phyloP scores from a whole-genome alignment of 2,113 vertebrate genomes.

The Coracopsis vasa region DNA sequence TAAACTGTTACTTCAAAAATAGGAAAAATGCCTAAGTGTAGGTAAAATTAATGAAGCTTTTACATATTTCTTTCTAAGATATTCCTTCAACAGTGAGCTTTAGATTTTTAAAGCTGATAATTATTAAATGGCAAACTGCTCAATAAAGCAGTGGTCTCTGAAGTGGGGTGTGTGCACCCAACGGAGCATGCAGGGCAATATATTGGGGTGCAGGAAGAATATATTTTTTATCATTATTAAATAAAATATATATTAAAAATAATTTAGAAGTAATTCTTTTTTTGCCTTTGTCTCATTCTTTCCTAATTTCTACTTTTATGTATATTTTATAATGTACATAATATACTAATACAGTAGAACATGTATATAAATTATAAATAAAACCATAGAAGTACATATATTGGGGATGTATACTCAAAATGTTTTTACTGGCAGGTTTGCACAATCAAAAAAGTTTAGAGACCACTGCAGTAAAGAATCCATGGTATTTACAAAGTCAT shows the following conservation, averaged over 20 bases:
- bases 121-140: not conserved
- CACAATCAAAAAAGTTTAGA: not conserved
- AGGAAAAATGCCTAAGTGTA: not conserved
- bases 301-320: not conserved
- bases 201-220: not conserved
- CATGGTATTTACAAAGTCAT: not conserved
- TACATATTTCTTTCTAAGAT: not conserved
- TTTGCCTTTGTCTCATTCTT: not conserved
- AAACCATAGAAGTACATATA: not conserved
- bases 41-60: not conserved
- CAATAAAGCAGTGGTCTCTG: not conserved
- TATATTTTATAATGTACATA: not conserved
- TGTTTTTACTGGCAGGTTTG: not conserved
- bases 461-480: not conserved
- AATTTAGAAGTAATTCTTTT: not conserved
- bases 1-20: not conserved
- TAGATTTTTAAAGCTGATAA: not conserved
- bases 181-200: fast-evolving
- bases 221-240: not conserved
- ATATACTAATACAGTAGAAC: not conserved
- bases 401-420: fast-evolving
- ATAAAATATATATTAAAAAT: not conserved
- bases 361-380: not conserved
- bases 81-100: not conserved
- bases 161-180: fast-evolving